Evolutionary conservation across 1,140 invertebrate genomes (phyloP).

Genomic region (Eriocheir sinensis): DNA sequence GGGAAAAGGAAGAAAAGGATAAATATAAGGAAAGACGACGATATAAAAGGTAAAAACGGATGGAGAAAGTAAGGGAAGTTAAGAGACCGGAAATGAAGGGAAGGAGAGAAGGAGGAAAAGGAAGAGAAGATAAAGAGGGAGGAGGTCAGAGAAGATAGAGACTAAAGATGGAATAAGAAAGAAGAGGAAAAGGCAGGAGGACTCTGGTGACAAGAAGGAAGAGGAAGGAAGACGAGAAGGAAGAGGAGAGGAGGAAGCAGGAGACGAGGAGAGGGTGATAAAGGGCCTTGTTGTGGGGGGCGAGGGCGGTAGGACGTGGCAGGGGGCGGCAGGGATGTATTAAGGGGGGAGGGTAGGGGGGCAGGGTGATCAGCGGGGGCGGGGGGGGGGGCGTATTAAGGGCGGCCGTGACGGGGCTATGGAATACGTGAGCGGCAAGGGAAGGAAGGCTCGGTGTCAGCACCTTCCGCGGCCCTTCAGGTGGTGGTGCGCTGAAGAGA

Average conservation of each 20-base stretch:
- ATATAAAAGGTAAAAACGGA: background rate
- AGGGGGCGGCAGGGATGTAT: background rate
- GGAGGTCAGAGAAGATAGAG: no score
- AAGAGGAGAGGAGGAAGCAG: background rate
- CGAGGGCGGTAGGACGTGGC: no score
- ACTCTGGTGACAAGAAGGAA: no score
- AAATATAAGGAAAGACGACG: no score
- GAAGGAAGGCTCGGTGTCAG: background rate
- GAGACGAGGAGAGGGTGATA: background rate
- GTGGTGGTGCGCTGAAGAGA: no score
- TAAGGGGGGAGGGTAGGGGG: no score
- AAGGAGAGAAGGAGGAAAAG: background rate
- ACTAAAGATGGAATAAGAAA: background rate
- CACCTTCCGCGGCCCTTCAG: background rate
- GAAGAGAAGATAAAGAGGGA: background rate
- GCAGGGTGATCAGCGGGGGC: no score
- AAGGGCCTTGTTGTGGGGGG: background rate
- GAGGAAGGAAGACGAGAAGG: background rate
- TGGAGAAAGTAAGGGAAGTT: background rate
- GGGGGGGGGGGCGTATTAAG: background rate
- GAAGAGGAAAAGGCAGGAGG: no score
- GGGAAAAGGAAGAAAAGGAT: background rate
- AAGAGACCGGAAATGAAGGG: background rate
- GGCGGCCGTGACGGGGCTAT: background rate
- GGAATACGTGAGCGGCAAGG: background rate